These are phyloP conservation scores for Rhynchophorus ferrugineus DNA, from an alignment of 1,140 invertebrate species.

Conservation along the genomic window DNA sequence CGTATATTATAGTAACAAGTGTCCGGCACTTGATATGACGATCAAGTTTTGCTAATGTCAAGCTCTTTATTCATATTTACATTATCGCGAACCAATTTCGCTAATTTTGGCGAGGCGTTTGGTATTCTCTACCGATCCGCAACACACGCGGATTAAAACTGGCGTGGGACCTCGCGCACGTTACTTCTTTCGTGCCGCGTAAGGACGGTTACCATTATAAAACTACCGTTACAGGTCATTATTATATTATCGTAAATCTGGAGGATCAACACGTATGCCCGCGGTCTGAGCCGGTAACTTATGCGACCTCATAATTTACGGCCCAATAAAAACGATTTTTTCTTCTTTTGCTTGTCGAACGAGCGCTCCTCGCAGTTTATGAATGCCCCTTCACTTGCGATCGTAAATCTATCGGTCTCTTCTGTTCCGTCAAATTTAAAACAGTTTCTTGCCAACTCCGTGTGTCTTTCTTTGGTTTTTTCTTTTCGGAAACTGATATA, in stretches of 20 bases:
- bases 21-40: too few relatives aligned
- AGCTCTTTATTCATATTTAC: too few relatives aligned
- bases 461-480: too few relatives aligned
- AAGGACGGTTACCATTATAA: conserved; percentile 1
- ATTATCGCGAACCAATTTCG: too few relatives aligned
- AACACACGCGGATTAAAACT: not conserved
- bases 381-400: not conserved
- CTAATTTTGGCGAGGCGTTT: too few relatives aligned
- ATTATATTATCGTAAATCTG: conserved; percentile 15
- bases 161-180: conserved; percentile 11
- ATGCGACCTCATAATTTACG: not conserved
- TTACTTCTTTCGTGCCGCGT: conserved; percentile 9
- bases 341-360: not conserved
- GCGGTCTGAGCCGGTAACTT: not conserved
- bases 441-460: too few relatives aligned
- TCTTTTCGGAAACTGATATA: too few relatives aligned
- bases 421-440: too few relatives aligned
- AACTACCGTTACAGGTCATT: conserved; percentile 18
- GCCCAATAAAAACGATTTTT: not conserved
- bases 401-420: not conserved
- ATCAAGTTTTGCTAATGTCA: too few relatives aligned
- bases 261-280: conserved; percentile 12
- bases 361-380: not conserved
- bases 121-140: not conserved
- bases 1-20: too few relatives aligned